Conservation (phyloP, 1,140 invertebrate species). For the Zelostemma sp. region DNA sequence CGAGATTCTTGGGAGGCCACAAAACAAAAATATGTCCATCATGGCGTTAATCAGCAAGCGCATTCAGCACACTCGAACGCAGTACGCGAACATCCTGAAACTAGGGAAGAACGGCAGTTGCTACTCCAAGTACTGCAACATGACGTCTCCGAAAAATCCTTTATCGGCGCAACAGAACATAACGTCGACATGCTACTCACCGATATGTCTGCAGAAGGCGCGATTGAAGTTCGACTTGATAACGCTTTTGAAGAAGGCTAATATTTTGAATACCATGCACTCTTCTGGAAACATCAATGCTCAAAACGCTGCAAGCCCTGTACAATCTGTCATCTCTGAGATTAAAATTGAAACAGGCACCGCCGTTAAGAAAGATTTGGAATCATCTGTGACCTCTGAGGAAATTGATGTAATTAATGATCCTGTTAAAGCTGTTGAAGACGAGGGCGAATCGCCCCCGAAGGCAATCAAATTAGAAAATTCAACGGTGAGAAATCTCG, state of each 20-base stretch:
- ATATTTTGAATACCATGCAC: slow-evolving; percentile 63
- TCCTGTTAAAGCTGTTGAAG: background rate
- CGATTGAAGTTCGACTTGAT: slow-evolving; percentile 78
- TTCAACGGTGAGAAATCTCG: slow-evolving; percentile 33
- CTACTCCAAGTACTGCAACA: slow-evolving; percentile 79
- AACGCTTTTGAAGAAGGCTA: slow-evolving; percentile 75
- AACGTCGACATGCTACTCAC: slow-evolving; percentile 81
- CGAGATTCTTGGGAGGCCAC: slow-evolving; percentile 63
- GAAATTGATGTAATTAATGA: slow-evolving; percentile 16
- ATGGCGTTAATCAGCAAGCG: slow-evolving; percentile 73
- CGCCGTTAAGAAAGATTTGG: slow-evolving; percentile 73
- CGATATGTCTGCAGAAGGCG: slow-evolving; percentile 79
- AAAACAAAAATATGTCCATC: slow-evolving; percentile 55
- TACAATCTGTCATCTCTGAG: slow-evolving; percentile 22
- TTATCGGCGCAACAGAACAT: slow-evolving; percentile 69
- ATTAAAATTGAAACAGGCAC: slow-evolving; percentile 65
- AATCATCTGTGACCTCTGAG: slow-evolving; percentile 72
- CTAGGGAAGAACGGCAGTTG: slow-evolving; percentile 78
- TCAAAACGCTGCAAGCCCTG: background rate
- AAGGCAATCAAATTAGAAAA: slow-evolving; percentile 60
- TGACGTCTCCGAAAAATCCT: slow-evolving; percentile 55
- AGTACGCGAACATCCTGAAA: slow-evolving; percentile 76
- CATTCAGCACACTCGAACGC: slow-evolving; percentile 75
- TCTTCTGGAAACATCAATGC: slow-evolving; percentile 13
- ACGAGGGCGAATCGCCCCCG: slow-evolving; percentile 22